Conservation (phyloP, 2,797 vertebrate genomes). For the Florisuga fusca region DNA sequence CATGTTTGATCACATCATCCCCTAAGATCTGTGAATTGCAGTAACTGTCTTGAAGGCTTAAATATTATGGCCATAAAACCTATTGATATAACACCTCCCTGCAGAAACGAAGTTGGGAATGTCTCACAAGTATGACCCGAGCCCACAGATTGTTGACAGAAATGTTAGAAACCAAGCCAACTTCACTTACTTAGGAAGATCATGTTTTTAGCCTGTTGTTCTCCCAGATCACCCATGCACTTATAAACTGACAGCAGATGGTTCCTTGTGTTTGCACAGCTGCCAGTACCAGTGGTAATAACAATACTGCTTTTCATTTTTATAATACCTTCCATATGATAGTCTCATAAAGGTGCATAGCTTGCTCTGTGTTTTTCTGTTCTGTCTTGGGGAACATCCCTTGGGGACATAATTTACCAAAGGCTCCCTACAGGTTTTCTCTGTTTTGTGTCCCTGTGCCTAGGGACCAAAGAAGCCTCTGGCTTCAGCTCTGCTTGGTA, state of each 20-base stretch:
- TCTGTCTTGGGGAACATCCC: background rate
- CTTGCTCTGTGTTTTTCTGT: background rate
- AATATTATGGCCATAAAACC: background rate
- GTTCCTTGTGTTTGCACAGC: constrained; percentile 67
- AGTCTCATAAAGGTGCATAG: background rate
- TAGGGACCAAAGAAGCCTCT: background rate
- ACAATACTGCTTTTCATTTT: constrained; percentile 32
- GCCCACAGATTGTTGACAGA: constrained; percentile 36
- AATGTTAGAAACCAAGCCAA: constrained; percentile 5
- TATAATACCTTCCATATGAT: constrained; percentile 4
- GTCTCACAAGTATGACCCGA: background rate
- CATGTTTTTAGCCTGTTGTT: constrained; percentile 13
- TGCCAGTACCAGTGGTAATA: constrained; percentile 19
- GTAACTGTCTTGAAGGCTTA: background rate
- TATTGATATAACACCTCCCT: background rate
- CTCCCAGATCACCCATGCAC: constrained; percentile 54
- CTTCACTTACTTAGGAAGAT: constrained; percentile 26
- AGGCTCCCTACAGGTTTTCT: background rate
- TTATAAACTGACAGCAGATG: constrained; percentile 56
- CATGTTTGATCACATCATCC: background rate
- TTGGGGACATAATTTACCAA: background rate
- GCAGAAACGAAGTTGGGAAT: background rate
- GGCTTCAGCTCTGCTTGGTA: background rate
- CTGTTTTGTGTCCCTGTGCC: background rate
- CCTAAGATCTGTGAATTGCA: background rate